A percentile compares a stretch with the other conserved stretches of the same genome.
phyloP scores from a whole-genome alignment of 2,888 invertebrate species.

The Cetonia aurata region DNA sequence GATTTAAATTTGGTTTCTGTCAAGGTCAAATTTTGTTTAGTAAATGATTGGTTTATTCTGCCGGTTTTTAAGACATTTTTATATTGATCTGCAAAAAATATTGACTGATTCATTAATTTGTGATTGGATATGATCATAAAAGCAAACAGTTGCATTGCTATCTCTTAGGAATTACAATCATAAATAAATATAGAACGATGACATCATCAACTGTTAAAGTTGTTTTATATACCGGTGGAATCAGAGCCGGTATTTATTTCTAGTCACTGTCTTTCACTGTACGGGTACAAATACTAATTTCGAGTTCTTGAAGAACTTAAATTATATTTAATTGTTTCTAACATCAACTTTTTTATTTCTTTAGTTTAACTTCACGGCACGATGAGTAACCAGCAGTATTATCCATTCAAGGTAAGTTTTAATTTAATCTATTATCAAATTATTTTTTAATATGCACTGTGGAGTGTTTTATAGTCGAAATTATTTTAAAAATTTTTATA shows the following conservation, averaged over 20 bases:
- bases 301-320: background rate
- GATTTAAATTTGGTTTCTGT: constrained; percentile 27
- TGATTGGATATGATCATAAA: constrained; percentile 1
- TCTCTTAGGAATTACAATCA: constrained; percentile 32
- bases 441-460: constrained; percentile 16
- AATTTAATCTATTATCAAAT: too few species aligned
- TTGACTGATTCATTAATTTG: background rate
- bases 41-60: background rate
- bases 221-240: constrained; percentile 34
- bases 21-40: constrained; percentile 36
- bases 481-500: too few species aligned
- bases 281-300: constrained; percentile 10
- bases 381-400: constrained; percentile 75
- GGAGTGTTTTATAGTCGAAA: too few species aligned
- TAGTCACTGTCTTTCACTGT: constrained; percentile 29
- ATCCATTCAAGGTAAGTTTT: constrained; percentile 84
- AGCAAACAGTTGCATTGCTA: constrained; percentile 30
- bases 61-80: too few species aligned
- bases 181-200: constrained; percentile 37
- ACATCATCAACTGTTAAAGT: constrained; percentile 29
- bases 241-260: constrained; percentile 28
- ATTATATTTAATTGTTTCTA: constrained; percentile 6
- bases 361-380: constrained; percentile 30
- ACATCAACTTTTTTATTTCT: constrained; percentile 11
- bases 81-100: too few species aligned